Percentiles rank a stretch among this genome's conserved stretches.
Conservation (phyloP, 2,888 invertebrate species). For the Fissipunctia ypsillon region DNA sequence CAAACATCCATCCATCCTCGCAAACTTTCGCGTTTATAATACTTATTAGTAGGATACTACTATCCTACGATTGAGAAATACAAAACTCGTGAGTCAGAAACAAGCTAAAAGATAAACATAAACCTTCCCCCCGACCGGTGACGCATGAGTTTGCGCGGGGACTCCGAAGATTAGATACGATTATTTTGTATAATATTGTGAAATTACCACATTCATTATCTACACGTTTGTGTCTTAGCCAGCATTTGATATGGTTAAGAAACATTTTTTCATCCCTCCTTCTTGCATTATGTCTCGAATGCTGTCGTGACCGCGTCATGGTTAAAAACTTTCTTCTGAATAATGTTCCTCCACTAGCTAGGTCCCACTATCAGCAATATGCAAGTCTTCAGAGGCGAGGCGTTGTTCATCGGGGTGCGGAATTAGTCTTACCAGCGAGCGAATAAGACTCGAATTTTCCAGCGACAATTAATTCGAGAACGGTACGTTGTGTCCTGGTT, state of each 20-base stretch:
- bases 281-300: neutral
- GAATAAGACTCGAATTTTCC: neutral
- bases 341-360: neutral
- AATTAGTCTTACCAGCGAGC: neutral
- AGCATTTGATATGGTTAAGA: neutral
- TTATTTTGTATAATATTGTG: slow-evolving; percentile 14
- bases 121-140: neutral
- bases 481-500: neutral
- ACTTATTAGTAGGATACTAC: no score
- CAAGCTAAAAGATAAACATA: neutral
- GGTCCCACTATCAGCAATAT: neutral
- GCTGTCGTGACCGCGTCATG: neutral
- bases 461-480: neutral
- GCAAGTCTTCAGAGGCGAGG: no score
- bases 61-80: no score
- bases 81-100: no score
- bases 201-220: neutral
- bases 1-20: no score
- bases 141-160: neutral
- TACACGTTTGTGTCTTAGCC: neutral
- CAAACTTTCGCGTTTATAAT: no score
- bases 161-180: neutral
- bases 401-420: neutral
- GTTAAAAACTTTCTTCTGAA: neutral
- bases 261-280: neutral